Base-by-base conservation (phyloP, 1,140 invertebrate genomes). In the Neodiprion lecontei region DNA sequence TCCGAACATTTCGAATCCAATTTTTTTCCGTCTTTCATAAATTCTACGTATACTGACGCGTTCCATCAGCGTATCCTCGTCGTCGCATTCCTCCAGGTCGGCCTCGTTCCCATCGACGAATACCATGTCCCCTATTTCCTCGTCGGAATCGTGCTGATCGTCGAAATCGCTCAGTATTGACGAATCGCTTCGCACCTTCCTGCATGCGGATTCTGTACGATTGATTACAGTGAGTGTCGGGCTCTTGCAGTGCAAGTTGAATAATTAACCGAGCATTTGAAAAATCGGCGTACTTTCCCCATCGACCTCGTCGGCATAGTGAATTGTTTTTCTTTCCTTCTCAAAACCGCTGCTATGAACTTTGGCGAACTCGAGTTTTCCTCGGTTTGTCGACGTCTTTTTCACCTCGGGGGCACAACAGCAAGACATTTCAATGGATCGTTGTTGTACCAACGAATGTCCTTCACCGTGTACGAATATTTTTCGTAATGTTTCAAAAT, bases 21-120 rank as follows among this genome's bases (percentile, higher is more conserved):
- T 21, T 21, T 21, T 21, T 21, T 21, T 21, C 17, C 17, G 17
- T 21, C 17, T 21, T 21, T 21, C 17, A 21, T 21, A 21, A 21
- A 21, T 21, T 21, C 17, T 21, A 21, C 17, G 17, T 21, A 21
- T 21, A 70, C 74, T 47, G 17, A 75, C 74, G 1, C 74, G 21
- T 61, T 71, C 50, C 67, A 75, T 67, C 69, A 75, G 66, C 9
- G 68, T 53, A 40, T 75, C 69, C 53, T 75, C 74, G 61, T 75
- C n/a, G n/a, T 47, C 47, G 74, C 67, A 75, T 21, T 40, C 53
- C 49, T 48, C 69, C 48, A 75, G 68, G 70, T 75, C 74, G 2
- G 10, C 48, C 21, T 75, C 74, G 69, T 75, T 75, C 4, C 74
- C 74, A 71, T 75, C 74, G 50, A 75, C 49, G 47, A 75, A 65